Evolutionary conservation across 1,140 invertebrate species (phyloP).

Genomic region (Achroia grisella): DNA sequence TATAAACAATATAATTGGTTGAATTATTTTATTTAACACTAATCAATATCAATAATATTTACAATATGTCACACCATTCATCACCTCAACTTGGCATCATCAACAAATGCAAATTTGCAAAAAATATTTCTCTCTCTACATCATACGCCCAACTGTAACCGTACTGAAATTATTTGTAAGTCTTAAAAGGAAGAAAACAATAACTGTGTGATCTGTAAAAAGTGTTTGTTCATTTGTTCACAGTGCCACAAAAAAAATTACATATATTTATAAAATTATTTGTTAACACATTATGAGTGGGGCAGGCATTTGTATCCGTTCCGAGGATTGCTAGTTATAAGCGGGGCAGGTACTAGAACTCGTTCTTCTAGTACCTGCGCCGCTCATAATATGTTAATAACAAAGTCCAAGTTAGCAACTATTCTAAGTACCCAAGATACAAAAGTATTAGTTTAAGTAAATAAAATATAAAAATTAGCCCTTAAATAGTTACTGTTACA

Average conservation of each 20-base stretch:
- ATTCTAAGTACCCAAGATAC: too few species aligned
- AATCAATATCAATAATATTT: slow-evolving; percentile 50
- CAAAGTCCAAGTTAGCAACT: background rate
- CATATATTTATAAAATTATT: too few species aligned
- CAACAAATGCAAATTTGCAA: slow-evolving; percentile 44
- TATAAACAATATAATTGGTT: slow-evolving; percentile 15
- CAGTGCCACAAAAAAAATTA: slow-evolving; percentile 21
- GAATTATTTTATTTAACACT: slow-evolving; percentile 38
- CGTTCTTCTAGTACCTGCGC: too few species aligned
- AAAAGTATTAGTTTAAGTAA: background rate
- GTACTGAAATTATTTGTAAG: slow-evolving; percentile 1
- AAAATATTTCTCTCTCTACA: slow-evolving; percentile 28
- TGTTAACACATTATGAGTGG: too few species aligned
- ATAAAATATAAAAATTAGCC: background rate
- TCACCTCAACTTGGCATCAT: slow-evolving; percentile 23
- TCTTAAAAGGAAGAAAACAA: slow-evolving; percentile 23
- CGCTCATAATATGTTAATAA: background rate
- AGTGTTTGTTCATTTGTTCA: slow-evolving; percentile 18
- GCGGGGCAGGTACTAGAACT: too few species aligned
- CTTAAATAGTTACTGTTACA: background rate
- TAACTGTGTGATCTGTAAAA: slow-evolving; percentile 22
- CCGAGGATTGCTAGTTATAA: too few species aligned
- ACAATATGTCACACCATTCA: slow-evolving; percentile 35
- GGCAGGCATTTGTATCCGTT: too few species aligned
- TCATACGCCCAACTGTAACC: slow-evolving; percentile 14